A percentile compares a stretch with the other conserved stretches of the same genome.
These are phyloP conservation scores for Apodemia hepburni DNA, from an alignment of 2,888 invertebrate species.

Conservation along the genomic window DNA sequence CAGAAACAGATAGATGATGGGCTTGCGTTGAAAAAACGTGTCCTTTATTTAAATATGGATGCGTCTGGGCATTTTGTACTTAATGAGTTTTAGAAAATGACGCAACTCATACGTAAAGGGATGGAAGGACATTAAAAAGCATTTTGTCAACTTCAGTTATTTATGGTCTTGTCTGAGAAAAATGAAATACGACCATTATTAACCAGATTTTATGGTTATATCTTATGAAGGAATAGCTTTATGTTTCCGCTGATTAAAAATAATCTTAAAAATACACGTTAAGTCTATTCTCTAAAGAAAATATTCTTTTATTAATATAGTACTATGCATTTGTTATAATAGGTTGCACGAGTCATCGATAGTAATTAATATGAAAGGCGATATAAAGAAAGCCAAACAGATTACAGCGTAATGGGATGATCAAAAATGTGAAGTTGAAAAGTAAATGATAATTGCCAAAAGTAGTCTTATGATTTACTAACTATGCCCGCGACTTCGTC, in stretches of 20 bases:
- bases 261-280: constrained; percentile 16
- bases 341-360: constrained; percentile 46
- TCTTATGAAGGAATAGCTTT: constrained; percentile 49
- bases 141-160: constrained; percentile 72
- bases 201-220: constrained; percentile 55
- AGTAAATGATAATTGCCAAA: too few relatives aligned
- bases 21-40: constrained; percentile 63
- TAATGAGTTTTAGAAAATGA: constrained; percentile 69
- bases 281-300: neutral
- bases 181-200: constrained; percentile 56
- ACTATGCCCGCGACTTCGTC: too few relatives aligned
- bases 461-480: too few relatives aligned
- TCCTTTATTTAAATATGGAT: constrained; percentile 64
- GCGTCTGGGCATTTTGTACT: constrained; percentile 53
- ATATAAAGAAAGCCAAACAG: neutral
- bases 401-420: neutral
- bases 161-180: constrained; percentile 55
- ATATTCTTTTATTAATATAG: neutral
- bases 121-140: constrained; percentile 65
- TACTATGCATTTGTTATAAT: neutral
- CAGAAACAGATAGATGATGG: constrained; percentile 68
- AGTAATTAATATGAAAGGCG: constrained; percentile 40
- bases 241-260: constrained; percentile 51
- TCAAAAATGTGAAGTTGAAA: neutral
- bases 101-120: constrained; percentile 54